Evolutionary conservation across 2,797 vertebrate species (phyloP).

Genomic region (Chromis chromis): DNA sequence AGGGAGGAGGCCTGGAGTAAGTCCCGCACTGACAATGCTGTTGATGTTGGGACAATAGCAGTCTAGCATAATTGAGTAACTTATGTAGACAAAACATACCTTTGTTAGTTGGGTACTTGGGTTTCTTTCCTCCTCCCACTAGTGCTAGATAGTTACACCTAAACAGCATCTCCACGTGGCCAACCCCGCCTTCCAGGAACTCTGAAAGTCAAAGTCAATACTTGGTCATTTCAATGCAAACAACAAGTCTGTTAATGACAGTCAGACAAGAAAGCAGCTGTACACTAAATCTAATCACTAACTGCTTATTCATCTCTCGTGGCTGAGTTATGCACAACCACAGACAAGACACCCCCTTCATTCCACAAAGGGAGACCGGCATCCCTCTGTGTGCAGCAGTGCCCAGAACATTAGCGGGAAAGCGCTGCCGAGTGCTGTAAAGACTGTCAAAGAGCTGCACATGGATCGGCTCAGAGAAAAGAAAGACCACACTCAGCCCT

Average conservation of each 20-base stretch:
- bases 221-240: not conserved
- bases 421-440: not conserved
- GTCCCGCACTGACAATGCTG: not conserved
- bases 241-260: not conserved
- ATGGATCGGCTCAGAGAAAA: not conserved
- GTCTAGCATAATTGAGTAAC: not conserved
- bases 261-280: not conserved
- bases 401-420: not conserved
- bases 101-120: constrained; percentile 99
- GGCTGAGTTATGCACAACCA: not conserved
- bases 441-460: not conserved
- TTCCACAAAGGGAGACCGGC: constrained; percentile 2
- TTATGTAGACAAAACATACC: constrained; percentile 78
- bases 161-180: constrained; percentile 98
- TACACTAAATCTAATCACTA: constrained; percentile 1
- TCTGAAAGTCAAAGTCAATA: constrained; percentile 82
- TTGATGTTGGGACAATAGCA: not conserved
- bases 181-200: constrained; percentile 96
- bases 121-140: constrained; percentile 98
- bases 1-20: too few relatives aligned
- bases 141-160: constrained; percentile 98
- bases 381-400: not conserved
- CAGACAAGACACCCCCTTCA: constrained; percentile 5
- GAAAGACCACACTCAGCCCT: not conserved
- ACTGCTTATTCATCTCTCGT: constrained; percentile 21